Evolutionary conservation across 1,140 invertebrate genomes (phyloP).

Genomic region (Notospermus geniculatus): DNA sequence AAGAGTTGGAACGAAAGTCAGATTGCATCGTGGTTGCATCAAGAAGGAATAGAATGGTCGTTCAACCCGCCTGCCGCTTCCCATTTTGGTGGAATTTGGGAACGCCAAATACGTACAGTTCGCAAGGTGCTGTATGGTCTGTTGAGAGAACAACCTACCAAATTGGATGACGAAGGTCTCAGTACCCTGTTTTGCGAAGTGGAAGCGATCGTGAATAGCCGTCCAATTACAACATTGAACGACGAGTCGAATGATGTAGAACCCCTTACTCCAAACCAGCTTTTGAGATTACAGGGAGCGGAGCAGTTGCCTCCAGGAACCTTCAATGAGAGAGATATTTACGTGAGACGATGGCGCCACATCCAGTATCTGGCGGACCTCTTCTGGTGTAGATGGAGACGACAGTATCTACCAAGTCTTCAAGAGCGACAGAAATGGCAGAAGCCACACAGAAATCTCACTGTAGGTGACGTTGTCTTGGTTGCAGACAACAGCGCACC

Average conservation of each 20-base stretch:
- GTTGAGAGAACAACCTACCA: neutral
- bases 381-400: neutral
- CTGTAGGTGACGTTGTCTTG: no score
- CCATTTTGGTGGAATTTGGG: conserved; percentile 56
- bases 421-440: conserved; percentile 6
- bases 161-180: conserved; percentile 13
- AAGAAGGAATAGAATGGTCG: conserved; percentile 45
- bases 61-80: conserved; percentile 51
- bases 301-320: neutral
- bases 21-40: conserved; percentile 3
- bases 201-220: neutral
- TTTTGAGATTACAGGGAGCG: neutral
- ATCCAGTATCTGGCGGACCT: neutral
- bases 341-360: no score
- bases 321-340: neutral
- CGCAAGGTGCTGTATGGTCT: conserved; percentile 6
- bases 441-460: neutral
- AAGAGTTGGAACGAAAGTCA: conserved; percentile 3
- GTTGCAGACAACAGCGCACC: no score
- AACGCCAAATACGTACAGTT: conserved; percentile 38
- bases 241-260: neutral
- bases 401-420: neutral
- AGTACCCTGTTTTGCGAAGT: conserved; percentile 10
- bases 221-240: neutral
- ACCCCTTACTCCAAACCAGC: neutral